phyloP scores from a whole-genome alignment of 1,140 invertebrate genomes.

The Tyrophagus putrescentiae region DNA sequence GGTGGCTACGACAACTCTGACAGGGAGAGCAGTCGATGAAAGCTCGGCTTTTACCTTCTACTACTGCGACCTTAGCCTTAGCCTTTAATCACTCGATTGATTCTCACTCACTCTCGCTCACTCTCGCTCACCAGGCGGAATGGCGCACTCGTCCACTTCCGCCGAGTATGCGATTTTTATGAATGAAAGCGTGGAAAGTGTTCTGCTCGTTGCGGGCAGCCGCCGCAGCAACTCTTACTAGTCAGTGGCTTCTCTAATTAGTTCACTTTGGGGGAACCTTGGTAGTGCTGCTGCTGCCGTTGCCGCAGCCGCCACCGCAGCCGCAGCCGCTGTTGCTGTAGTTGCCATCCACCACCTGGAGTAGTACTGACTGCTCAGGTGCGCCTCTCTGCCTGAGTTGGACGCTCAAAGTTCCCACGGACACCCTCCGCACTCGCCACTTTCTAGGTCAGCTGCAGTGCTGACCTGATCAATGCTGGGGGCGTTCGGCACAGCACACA shows the following conservation, averaged over 20 bases:
- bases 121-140: no score
- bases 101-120: background rate
- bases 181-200: conserved; percentile 3
- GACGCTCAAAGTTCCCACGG: conserved; percentile 3
- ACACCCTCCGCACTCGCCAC: background rate
- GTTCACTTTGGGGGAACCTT: background rate
- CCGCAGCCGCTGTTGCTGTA: no score
- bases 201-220: no score
- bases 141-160: conserved; percentile 4
- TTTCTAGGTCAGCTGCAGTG: background rate
- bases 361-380: background rate
- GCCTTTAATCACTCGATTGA: conserved; percentile 10
- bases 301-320: no score
- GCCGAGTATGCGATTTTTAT: background rate
- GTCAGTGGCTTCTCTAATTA: conserved; percentile 4
- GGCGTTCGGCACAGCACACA: conserved; percentile 7
- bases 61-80: background rate
- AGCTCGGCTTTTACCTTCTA: background rate
- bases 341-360: no score
- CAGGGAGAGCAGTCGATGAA: no score
- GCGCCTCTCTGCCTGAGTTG: background rate
- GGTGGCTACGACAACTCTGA: no score
- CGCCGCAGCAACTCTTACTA: no score
- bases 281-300: background rate
- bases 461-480: background rate